phyloP scores from a whole-genome alignment of 1,140 invertebrate species.

The Drosophila rhopaloa region DNA sequence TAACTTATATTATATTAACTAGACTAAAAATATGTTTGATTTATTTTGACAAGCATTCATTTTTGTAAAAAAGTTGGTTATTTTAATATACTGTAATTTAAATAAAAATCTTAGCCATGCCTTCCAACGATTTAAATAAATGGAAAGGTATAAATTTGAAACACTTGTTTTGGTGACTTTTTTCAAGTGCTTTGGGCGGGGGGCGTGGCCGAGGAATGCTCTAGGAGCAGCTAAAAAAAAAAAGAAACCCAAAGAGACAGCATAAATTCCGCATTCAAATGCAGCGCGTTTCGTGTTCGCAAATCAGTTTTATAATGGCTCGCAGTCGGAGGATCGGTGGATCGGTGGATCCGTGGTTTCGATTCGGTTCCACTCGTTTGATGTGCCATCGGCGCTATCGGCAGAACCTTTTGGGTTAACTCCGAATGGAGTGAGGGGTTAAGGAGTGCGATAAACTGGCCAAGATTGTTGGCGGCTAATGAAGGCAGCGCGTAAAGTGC shows the following conservation, averaged over 20 bases:
- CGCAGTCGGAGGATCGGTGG: background rate
- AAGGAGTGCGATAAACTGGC: conserved; percentile 49
- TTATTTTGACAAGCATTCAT: too few species aligned
- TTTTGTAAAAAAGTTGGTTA: too few species aligned
- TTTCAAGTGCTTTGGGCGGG: conserved; percentile 4
- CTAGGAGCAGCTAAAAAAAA: conserved; percentile 13
- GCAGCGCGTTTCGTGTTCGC: conserved; percentile 28
- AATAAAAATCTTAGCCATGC: too few species aligned
- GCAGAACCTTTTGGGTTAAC: conserved; percentile 18
- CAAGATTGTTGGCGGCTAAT: conserved; percentile 65
- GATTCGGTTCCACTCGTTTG: conserved; percentile 28
- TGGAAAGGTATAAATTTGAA: too few species aligned
- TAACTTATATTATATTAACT: too few species aligned
- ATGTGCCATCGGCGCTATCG: conserved; percentile 46
- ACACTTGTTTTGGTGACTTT: background rate
- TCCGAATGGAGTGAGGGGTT: background rate
- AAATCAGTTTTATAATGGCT: conserved; percentile 79
- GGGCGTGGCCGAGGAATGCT: conserved; percentile 18
- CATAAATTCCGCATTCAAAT: conserved; percentile 71
- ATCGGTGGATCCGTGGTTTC: conserved; percentile 5
- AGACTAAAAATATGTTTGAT: too few species aligned
- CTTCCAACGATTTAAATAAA: too few species aligned
- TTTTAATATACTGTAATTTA: too few species aligned
- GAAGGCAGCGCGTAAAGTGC: conserved; percentile 77
- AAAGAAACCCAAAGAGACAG: conserved; percentile 1